Base-by-base conservation (phyloP, 2,888 invertebrate genomes). In the Drepanosiphum platanoidis region DNA sequence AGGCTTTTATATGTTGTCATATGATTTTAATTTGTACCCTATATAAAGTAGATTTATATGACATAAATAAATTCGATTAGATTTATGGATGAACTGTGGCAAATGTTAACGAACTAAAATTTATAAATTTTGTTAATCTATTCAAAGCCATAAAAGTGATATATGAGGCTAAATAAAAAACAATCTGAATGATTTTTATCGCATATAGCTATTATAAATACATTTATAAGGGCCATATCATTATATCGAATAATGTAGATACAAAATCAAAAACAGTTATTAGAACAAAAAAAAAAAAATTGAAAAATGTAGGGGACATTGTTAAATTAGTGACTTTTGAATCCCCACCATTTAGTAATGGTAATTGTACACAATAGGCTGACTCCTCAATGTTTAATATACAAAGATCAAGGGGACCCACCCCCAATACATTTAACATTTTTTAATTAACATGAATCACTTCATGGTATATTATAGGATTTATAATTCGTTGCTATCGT, bases 51-150 rank as follows among this genome's bases (percentile, higher is more conserved):
- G 2, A 64, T 64, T 68, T 46, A 68, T 68, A 79, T 46, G 46
- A 58, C 70, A 81, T 64, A 22, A 15, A 52, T 64, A 64, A 13
- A 52, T 72, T 72, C 39, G 71, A 82, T 82, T 58, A 81, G 32
- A 82, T 82, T 82, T 72, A 82, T 61, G 81, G 32, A 15, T 39
- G 39, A 68, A 74, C 61, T 52, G 39, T 77, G 39, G 68, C 75
- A 39, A 84, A 83, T 83, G 83, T 66, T 83, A 66, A 77, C 77
- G 52, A 70, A 77, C 30, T 32, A 68, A 77, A 77, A 58, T 84
- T 77, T 84, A 75, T 77, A 84, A 84, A 77, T 84, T 81, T 75
- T 58, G 66, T 77, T 84, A 84, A 84, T 84, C 84, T 84, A 84
- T 84, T 84, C 84, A 58, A 34, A 66, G 34, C 39, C 36, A 68